Conservation (phyloP, 2,888 invertebrate species). For the Ceramica pisi region DNA sequence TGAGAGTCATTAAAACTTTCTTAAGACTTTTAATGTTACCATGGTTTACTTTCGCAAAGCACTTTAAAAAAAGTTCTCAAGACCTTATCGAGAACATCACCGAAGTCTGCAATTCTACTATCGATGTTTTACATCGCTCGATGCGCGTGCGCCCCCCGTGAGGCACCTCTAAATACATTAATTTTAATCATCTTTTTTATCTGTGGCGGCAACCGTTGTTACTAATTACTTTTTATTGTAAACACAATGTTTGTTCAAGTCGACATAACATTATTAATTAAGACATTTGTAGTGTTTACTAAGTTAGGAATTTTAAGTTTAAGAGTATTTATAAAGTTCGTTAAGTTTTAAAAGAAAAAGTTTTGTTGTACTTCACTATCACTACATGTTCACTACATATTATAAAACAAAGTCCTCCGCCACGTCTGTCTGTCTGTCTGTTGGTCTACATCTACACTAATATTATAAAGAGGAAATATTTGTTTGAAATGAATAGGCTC, state of each 20-base stretch:
- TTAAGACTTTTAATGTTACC: not conserved
- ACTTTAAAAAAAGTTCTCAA: conserved; percentile 4
- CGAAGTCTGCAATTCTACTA: conserved; percentile 55
- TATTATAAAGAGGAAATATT: too few relatives aligned
- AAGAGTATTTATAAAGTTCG: too few relatives aligned
- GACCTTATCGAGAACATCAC: conserved; percentile 51
- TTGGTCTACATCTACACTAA: too few relatives aligned
- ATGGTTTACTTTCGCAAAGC: conserved; percentile 18
- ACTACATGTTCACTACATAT: too few relatives aligned
- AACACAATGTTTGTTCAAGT: conserved; percentile 44
- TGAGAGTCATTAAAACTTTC: conserved; percentile 6
- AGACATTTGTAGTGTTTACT: not conserved
- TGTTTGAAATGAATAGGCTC: too few relatives aligned
- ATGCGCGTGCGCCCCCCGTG: conserved; percentile 64
- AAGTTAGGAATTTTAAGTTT: too few relatives aligned
- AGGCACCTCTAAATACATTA: conserved; percentile 69
- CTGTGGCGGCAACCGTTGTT: conserved; percentile 32
- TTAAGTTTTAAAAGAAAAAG: too few relatives aligned
- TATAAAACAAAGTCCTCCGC: too few relatives aligned
- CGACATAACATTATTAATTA: conserved; percentile 11
- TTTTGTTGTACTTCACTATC: too few relatives aligned
- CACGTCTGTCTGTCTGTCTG: too few relatives aligned
- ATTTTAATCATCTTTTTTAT: conserved; percentile 67
- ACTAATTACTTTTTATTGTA: conserved; percentile 47
- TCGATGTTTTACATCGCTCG: conserved; percentile 59